Evolutionary conservation across 2,113 vertebrate genomes (phyloP), one percentile per base, ranked within the genome.

Genomic region (Chionodraco myersi): DNA sequence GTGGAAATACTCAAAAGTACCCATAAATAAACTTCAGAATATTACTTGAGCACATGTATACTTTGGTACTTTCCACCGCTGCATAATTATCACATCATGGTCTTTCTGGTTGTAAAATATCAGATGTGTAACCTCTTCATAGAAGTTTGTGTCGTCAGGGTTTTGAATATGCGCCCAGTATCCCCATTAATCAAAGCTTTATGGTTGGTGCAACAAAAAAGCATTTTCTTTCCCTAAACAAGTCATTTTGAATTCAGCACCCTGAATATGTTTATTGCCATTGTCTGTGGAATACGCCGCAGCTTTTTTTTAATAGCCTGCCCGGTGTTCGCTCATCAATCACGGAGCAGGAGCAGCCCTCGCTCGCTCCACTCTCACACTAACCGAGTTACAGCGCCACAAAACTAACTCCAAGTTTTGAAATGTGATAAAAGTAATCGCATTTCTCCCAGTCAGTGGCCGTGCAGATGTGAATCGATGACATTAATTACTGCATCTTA

Each of bases 361-460:
- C 94, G 83, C 93, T 94, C 95, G 95, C 95, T 93, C 93, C 88
- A 92, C 96, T 96, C 95, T 80, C 90, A 87, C 93, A 70, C 93
- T 98, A 98, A 98, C 96, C 94, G 90, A 95, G 96, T 99, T 98
- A 98, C 89, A 79, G 93, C 93, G 88, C 94, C 92, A 94, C 86
- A 93, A 96, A 97, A 96, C 96, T 96, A 96, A 96, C 96, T 97
- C 96, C 92, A 96, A 97, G 94, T 97, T 97, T 96, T 96, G 91
- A 96, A 98, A 98, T 97, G 96, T 95, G 96, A 97, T 98, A 95
- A 97, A 95, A 96, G 91, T 97, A 98, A 98, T 98, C 96, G 80
- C 94, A 97, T 98, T 97, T 92, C 92, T 85, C 93, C 86, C 90
- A 96, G 95, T 97, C 96, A 95, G 94, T 91, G 96, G 96, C 95